These are phyloP conservation scores for Eupithecia pulchellata DNA, from an alignment of 2,888 invertebrate genomes.

Conservation along the genomic window DNA sequence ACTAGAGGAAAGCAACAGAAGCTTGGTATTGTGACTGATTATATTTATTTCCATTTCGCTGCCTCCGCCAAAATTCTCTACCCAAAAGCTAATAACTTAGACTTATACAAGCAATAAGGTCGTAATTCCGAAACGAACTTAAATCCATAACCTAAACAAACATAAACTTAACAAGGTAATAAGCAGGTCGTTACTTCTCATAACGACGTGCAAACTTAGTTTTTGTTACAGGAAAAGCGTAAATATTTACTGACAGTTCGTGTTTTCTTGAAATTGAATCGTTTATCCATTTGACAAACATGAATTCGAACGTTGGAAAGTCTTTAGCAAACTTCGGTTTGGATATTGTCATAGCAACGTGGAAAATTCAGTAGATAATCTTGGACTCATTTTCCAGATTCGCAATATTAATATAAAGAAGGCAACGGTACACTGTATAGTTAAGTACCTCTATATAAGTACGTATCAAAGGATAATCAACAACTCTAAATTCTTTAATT, in stretches of 20 bases:
- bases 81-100: not conserved
- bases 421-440: no score
- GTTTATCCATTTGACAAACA: not conserved
- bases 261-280: constrained; percentile 4
- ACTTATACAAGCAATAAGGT: not conserved
- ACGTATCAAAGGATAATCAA: not conserved
- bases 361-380: not conserved
- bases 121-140: constrained; percentile 12
- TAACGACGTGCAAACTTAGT: constrained; percentile 15
- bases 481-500: no score
- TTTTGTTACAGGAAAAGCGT: constrained; percentile 4
- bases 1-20: no score
- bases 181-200: constrained; percentile 12
- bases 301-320: not conserved
- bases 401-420: no score
- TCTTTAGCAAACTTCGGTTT: not conserved
- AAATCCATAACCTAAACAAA: constrained; percentile 14
- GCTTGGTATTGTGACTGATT: not conserved
- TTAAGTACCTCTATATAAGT: no score
- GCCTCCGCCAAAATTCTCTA: not conserved
- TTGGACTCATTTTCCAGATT: not conserved
- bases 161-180: constrained; percentile 21
- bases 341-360: not conserved
- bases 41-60: not conserved
- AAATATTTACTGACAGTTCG: not conserved